Conservation (phyloP, 2,113 vertebrate genomes). For the Eolophus roseicapilla region DNA sequence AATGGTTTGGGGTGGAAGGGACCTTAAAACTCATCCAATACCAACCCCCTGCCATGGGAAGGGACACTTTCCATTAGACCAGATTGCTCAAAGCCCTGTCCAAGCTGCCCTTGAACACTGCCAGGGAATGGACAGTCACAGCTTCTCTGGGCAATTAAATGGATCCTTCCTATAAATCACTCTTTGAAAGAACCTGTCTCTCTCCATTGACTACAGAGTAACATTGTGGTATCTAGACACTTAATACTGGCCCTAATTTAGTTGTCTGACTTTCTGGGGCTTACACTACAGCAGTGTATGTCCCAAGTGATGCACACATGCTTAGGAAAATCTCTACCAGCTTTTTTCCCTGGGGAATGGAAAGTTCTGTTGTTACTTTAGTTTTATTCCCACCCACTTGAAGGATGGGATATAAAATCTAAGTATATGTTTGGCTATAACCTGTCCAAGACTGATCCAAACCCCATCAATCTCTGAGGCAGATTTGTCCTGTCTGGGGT, state of each 20-base stretch:
- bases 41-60: neutral
- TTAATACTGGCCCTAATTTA: neutral
- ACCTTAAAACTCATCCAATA: neutral
- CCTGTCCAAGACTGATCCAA: neutral
- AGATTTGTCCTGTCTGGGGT: neutral
- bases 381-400: neutral
- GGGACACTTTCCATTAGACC: neutral
- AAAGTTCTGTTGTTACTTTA: conserved; percentile 3
- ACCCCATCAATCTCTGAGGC: neutral
- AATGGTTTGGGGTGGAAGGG: neutral
- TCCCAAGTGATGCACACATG: neutral
- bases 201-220: neutral
- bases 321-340: neutral
- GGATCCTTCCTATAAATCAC: neutral
- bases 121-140: neutral
- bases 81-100: neutral
- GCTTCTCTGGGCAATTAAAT: neutral
- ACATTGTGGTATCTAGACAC: neutral
- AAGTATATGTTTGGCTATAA: neutral
- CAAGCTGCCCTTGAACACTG: neutral
- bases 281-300: neutral
- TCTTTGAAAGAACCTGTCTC: neutral
- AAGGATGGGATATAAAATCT: neutral
- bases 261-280: neutral
- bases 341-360: neutral